Evolutionary conservation across 2,888 invertebrate species (phyloP), one percentile per base, ranked within the genome.

Genomic region (Chrysina gloriosa): DNA sequence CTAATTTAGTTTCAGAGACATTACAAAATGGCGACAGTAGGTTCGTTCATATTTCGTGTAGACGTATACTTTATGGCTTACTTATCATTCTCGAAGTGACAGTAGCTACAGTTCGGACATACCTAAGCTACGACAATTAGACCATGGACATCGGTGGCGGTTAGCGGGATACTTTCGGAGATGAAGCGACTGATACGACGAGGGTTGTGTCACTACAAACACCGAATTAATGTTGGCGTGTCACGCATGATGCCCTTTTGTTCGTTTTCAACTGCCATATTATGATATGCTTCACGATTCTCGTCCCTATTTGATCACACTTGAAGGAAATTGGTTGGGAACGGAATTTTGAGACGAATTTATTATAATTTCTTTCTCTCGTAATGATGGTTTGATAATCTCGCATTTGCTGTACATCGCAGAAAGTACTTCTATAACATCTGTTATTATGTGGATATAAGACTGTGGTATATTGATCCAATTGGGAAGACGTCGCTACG

Each of bases 171-270:
- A 74, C 70, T 63, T 70, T 66, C 25, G 47, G 47, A 47, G 70
- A 71, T 71, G 71, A 69, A 67, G 63, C 69, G 58, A 65, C 71
- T 72, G 77, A 77, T 77, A 74, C 70, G 63, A 42, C 52, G 65
- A 68, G 77, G 77, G 77, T 77, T 77, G 76, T 75, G 76, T 76
- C 77, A 75, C 71, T 77, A 77, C 77, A 77, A 77, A 77, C 78
- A 78, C 72, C 74, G 76, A 75, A 72, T 69, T 77, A 75, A 77
- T 76, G 76, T 71, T 74, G 69, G 63, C 71, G 61, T 71, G 72
- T 74, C 75, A 76, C 76, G 76, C 75, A 73, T 71, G 71, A 70
- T 63, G 69, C 68, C 68, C 69, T 72, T 72, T 74, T 71, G 68
- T 45, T 67, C 42, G 39, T 36, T 48, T 47, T 42, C 25, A 58